Evolutionary conservation across 2,888 invertebrate genomes (phyloP).

Genomic region (Holacanthella duospinosa): DNA sequence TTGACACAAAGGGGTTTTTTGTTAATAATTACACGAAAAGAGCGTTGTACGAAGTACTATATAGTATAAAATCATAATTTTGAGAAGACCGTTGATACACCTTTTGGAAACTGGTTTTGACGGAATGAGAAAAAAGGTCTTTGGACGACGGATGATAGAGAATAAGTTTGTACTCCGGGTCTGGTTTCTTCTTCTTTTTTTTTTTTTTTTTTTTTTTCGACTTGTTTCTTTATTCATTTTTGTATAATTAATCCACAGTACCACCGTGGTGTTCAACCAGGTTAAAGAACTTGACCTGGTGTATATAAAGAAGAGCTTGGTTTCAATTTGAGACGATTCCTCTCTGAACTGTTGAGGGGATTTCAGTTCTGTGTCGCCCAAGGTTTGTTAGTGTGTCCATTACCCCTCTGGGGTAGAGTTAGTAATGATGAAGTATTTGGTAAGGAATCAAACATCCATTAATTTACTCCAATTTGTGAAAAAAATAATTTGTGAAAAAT

Average conservation of each 20-base stretch:
- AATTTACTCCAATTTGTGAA: not conserved
- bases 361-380: constrained; percentile 19
- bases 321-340: constrained; percentile 33
- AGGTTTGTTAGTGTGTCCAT: constrained; percentile 6
- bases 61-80: not conserved
- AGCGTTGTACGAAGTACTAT: not conserved
- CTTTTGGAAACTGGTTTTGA: not conserved
- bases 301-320: constrained; percentile 37
- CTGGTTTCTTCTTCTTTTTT: not conserved
- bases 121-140: not conserved
- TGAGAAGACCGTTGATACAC: not conserved
- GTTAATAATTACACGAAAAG: too few relatives aligned
- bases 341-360: constrained; percentile 36
- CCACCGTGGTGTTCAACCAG: not conserved
- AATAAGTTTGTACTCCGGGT: not conserved
- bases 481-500: too few relatives aligned
- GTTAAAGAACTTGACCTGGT: constrained; percentile 13
- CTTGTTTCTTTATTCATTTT: constrained; percentile 1
- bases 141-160: not conserved
- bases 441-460: constrained; percentile 18
- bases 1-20: not conserved
- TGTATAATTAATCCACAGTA: not conserved
- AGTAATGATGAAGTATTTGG: constrained; percentile 37
- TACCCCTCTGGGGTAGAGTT: constrained; percentile 30
- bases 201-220: not conserved